phyloP scores from a whole-genome alignment of 2,888 invertebrate genomes.

The Vanessa cardui region DNA sequence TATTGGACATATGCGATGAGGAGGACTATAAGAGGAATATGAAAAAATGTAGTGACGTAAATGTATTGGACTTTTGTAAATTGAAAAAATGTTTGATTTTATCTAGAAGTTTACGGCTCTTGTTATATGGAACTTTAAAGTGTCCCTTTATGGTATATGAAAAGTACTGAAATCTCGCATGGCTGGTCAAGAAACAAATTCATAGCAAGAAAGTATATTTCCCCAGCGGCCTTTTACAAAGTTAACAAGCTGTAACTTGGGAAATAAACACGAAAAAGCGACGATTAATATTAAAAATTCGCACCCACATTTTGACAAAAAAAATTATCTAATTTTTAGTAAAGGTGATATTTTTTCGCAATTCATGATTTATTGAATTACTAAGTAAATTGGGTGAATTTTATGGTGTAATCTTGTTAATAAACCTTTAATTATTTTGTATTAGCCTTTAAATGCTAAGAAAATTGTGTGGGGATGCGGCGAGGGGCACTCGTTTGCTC shows the following conservation, averaged over 20 bases:
- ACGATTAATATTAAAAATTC: conserved; percentile 62
- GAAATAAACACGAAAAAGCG: conserved; percentile 73
- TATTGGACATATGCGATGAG: too few species aligned
- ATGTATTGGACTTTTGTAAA: conserved; percentile 11
- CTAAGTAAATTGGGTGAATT: neutral
- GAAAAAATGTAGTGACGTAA: neutral
- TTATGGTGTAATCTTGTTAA: conserved; percentile 4
- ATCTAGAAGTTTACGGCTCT: neutral
- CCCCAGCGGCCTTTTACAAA: conserved; percentile 76
- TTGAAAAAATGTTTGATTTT: neutral
- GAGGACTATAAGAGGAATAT: neutral
- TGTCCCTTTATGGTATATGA: conserved; percentile 46
- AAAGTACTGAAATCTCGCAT: conserved; percentile 46
- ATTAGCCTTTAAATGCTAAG: conserved; percentile 9
- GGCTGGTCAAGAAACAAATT: conserved; percentile 69
- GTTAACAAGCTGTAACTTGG: conserved; percentile 78
- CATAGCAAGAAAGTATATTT: conserved; percentile 72
- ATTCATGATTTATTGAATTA: conserved; percentile 4
- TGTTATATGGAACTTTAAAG: conserved; percentile 18
- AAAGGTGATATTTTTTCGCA: conserved; percentile 11
- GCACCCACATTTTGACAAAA: conserved; percentile 17
- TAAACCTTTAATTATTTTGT: conserved; percentile 13
- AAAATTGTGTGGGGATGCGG: conserved; percentile 19
- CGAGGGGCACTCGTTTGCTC: conserved; percentile 33
- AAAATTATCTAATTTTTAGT: conserved; percentile 6